Evolutionary conservation across 37 sponge, comb jelly and placozoan genomes (phyloP), one percentile per base, ranked within the genome.

Genomic region (Ephydatia muelleri): DNA sequence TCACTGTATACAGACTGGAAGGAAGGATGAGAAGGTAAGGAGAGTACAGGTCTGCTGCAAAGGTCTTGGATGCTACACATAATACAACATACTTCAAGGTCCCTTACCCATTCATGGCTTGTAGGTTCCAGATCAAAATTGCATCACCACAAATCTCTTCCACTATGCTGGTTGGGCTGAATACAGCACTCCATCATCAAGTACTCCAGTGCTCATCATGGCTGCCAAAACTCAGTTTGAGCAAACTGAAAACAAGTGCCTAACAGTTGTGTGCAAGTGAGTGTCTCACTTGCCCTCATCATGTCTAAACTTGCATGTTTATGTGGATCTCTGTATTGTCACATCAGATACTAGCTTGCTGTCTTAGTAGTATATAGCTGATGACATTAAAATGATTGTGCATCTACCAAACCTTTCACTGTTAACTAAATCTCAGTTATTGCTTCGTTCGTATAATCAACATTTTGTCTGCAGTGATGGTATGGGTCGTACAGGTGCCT

Each of bases 241-340:
- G 6, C 93, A 89, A 81, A 85, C 92, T 23, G 89, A 78, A 11
- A 87, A 91, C 82, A 87, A 57, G 68, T 76, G 82, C 25, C 90
- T 94, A 76, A 87, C 88, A 26, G 89, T 94, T 65, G 80, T 90
- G 76, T 94, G 94, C 94, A 87, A 84, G 94, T 94, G 29, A 4
- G 57, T 14, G 6, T 8, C 19, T 29, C 9, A 1, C 28, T 5
- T 67, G 57, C 12, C 28, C n/a, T 30, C n/a, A n/a, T n/a, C n/a
- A n/a, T n/a, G n/a, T n/a, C n/a, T n/a, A n/a, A n/a, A n/a, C n/a
- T n/a, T n/a, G n/a, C n/a, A n/a, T n/a, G n/a, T n/a, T n/a, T n/a
- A n/a, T n/a, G n/a, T n/a, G n/a, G n/a, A n/a, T n/a, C n/a, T n/a
- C n/a, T n/a, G n/a, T n/a, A n/a, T n/a, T n/a, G n/a, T n/a, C n/a